Conservation (phyloP, 2,888 invertebrate genomes). For the Scaptomyza tumidula region DNA sequence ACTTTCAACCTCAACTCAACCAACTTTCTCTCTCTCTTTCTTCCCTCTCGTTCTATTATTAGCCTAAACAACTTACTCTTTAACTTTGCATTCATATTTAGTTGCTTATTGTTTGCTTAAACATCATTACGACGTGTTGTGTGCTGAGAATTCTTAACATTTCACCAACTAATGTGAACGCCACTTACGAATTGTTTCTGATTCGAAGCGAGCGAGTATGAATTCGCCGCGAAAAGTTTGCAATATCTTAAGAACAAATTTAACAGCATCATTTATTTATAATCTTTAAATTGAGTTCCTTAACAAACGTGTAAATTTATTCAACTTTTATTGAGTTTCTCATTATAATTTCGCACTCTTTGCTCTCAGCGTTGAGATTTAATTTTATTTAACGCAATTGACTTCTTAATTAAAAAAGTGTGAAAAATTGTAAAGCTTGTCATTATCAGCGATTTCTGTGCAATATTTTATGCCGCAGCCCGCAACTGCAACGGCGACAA, state of each 20-base stretch:
- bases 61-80: constrained; percentile 11
- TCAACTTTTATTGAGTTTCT: constrained; percentile 19
- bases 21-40: not conserved
- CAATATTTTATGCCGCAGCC: constrained; percentile 2
- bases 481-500: constrained; percentile 13
- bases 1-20: constrained; percentile 1
- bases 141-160: not conserved
- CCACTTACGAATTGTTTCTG: too few species aligned
- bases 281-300: too few species aligned
- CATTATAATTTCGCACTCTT: constrained; percentile 8
- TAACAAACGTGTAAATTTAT: constrained; percentile 1
- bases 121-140: constrained; percentile 16
- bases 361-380: constrained; percentile 9
- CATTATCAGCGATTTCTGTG: constrained; percentile 32
- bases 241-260: too few species aligned
- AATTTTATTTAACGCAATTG: constrained; percentile 63
- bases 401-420: constrained; percentile 48
- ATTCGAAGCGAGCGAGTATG: too few species aligned
- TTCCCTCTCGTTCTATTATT: not conserved
- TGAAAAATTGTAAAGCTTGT: constrained; percentile 16
- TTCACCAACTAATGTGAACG: too few species aligned
- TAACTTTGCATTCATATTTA: constrained; percentile 3
- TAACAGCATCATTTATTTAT: too few species aligned
- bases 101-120: constrained; percentile 11
- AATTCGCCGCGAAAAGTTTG: not conserved